Evolutionary conservation across 2,888 invertebrate species (phyloP).

Genomic region (Cyclophora punctaria): DNA sequence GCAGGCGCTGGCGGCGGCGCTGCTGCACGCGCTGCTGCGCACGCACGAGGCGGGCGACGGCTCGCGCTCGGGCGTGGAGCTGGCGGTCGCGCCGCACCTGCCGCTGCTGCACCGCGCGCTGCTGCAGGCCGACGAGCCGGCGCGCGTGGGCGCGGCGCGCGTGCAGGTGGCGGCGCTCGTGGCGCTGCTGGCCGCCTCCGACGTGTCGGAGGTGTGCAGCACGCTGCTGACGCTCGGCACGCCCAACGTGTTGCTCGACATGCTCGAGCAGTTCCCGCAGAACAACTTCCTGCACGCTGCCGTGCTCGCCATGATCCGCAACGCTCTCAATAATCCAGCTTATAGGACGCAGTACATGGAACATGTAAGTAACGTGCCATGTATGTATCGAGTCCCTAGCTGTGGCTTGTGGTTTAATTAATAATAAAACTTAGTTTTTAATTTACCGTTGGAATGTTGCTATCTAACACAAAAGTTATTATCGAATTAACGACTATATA

Average conservation of each 20-base stretch:
- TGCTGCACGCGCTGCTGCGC: constrained; percentile 20
- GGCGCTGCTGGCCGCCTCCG: constrained; percentile 83
- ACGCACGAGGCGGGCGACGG: constrained; percentile 9
- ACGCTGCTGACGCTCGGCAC: constrained; percentile 78
- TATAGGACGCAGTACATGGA: constrained; percentile 41
- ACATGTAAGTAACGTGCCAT: constrained; percentile 28
- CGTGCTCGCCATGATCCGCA: constrained; percentile 84
- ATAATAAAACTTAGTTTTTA: too few relatives aligned
- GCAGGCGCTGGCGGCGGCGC: constrained; percentile 26
- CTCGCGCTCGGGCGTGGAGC: constrained; percentile 42
- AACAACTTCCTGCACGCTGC: constrained; percentile 97
- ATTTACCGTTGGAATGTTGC: too few relatives aligned
- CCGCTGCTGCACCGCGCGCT: constrained; percentile 64
- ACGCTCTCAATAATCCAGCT: constrained; percentile 75
- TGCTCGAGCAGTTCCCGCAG: constrained; percentile 92
- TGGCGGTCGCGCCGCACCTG: constrained; percentile 59
- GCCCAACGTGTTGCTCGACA: constrained; percentile 81
- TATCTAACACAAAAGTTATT: too few relatives aligned
- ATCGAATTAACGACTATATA: too few relatives aligned
- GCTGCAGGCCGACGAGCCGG: constrained; percentile 22
- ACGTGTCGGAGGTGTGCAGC: constrained; percentile 81
- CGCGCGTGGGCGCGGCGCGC: constrained; percentile 79
- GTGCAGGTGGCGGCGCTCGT: constrained; percentile 85
- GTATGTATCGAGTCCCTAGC: neutral
- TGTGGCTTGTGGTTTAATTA: too few relatives aligned